Percentiles rank a stretch among this genome's conserved stretches.
phyloP scores from a whole-genome alignment of 2,888 invertebrate genomes.

The Caenorhabditis auriculariae region DNA sequence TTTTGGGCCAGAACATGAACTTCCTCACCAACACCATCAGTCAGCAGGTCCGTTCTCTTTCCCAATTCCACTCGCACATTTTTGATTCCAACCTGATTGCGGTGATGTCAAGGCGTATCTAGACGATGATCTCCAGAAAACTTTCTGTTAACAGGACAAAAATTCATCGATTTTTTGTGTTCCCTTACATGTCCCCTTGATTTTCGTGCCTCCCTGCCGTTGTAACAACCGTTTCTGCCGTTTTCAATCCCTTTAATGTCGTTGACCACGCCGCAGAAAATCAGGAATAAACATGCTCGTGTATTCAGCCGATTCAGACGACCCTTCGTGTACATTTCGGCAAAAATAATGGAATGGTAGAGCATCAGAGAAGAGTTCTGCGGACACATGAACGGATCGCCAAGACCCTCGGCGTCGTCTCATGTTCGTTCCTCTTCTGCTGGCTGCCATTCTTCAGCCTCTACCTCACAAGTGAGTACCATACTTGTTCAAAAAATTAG shows the following conservation, averaged over 20 bases:
- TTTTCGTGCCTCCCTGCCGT: too few relatives aligned
- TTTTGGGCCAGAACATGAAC: conserved; percentile 63
- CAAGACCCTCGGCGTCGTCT: conserved; percentile 70
- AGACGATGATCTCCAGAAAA: too few relatives aligned
- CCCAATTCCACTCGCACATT: background rate
- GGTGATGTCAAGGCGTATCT: too few relatives aligned
- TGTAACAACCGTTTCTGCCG: too few relatives aligned
- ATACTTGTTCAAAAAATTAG: background rate
- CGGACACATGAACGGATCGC: conserved; percentile 68
- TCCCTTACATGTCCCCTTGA: too few relatives aligned
- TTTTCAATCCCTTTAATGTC: too few relatives aligned
- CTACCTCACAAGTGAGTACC: conserved; percentile 68
- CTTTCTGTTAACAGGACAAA: too few relatives aligned
- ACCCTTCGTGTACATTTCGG: conserved; percentile 63
- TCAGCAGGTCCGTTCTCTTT: conserved; percentile 40
- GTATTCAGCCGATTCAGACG: too few relatives aligned
- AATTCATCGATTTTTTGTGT: too few relatives aligned
- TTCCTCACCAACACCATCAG: conserved; percentile 62
- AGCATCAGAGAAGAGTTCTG: conserved; percentile 63
- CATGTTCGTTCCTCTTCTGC: conserved; percentile 70
- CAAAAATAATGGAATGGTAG: conserved; percentile 61
- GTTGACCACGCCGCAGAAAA: too few relatives aligned
- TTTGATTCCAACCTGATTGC: too few relatives aligned
- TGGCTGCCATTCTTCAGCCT: conserved; percentile 71
- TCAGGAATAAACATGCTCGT: too few relatives aligned